Evolutionary conservation across 2,113 vertebrate species (phyloP).

Genomic region (Ctenodactylus gundi): DNA sequence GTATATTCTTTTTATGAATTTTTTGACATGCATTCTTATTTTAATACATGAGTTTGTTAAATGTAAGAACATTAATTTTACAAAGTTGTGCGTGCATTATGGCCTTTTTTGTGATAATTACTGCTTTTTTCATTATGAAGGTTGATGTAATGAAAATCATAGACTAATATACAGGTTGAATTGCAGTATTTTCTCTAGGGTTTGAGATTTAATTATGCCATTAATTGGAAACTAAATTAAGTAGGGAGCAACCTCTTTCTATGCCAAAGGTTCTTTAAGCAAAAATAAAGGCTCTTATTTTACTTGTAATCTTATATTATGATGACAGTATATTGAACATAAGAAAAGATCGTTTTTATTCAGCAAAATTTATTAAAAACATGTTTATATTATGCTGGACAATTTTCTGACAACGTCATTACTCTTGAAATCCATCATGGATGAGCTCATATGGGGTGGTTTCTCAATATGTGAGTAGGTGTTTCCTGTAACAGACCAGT

Average conservation of each 20-base stretch:
- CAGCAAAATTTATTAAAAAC: neutral
- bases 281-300: neutral
- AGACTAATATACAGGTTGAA: neutral
- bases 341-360: conserved; percentile 11
- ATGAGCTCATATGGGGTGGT: neutral
- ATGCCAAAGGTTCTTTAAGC: neutral
- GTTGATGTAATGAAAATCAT: neutral
- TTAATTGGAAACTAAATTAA: conserved; percentile 63
- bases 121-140: neutral
- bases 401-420: neutral
- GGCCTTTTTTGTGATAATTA: neutral
- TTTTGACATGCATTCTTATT: conserved; percentile 19
- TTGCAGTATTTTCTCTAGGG: conserved; percentile 31
- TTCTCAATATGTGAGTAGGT: neutral
- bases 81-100: neutral
- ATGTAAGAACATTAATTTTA: neutral
- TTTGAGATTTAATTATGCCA: conserved; percentile 55
- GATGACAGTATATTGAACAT: neutral
- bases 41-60: neutral
- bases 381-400: neutral
- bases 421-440: neutral
- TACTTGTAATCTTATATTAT: neutral
- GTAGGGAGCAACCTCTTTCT: conserved; percentile 13
- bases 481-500: neutral
- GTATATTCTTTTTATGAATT: neutral